Base-by-base conservation (phyloP, 2,113 vertebrate genomes). In the Triplophysa tibetana region DNA sequence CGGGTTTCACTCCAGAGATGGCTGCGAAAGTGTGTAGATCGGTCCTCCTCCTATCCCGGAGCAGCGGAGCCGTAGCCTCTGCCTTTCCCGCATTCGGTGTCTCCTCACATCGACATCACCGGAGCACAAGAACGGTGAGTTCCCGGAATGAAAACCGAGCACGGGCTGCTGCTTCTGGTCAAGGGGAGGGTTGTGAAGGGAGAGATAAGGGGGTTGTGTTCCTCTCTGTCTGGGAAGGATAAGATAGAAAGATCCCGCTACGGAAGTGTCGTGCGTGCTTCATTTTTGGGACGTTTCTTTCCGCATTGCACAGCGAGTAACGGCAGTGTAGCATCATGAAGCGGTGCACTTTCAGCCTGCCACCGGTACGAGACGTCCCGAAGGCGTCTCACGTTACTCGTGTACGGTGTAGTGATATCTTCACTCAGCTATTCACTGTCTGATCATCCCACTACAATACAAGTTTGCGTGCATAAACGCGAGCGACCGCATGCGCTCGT, bases 21-120 rank as follows among this genome's bases (percentile, higher is more conserved):
- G 93, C 93, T 90, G 92, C 90, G 87, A 93, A 93, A 92, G 92
- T 92, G 90, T 93, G 91, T 88, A 92, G 93, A 85, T 91, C 91
- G 73, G 89, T 93, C 5, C 91, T 94, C 82, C 84, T 93, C 81
- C 88, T 93, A 91, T 92, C 92, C 93, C 91, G 92, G 88, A 92
- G 92, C 92, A 87, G 89, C 86, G 90, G 89, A 89, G 83, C 89
- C 86, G 86, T 63, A 88, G 88, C 88, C 62, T 76, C 74, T 83
- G 89, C 89, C 84, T 90, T 93, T 70, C 89, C 92, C 76, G 90
- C 88, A 85, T 85, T 93, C 81, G 89, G 90, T 84, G 87, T 90
- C 85, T 91, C 91, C 60, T 89, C 91, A 84, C 92, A 91, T 77
- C 90, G 91, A 60, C 91, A 89, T 7, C 90, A 88, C 64, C 90